Evolutionary conservation across 2,797 vertebrate genomes (phyloP).

Genomic region (Takifugu ocellatus): DNA sequence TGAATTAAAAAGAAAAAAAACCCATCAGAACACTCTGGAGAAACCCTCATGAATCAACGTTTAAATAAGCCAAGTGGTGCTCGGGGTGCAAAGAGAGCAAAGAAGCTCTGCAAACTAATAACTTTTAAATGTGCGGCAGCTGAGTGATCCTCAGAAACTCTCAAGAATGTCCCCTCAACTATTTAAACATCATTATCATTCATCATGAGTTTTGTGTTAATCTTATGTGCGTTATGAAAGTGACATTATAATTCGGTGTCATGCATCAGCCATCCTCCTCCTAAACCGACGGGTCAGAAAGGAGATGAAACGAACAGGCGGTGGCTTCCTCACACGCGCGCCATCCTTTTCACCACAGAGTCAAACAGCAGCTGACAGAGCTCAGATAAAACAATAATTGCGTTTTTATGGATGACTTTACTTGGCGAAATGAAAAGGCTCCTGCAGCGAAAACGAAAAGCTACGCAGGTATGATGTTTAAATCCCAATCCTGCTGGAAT

Average conservation of each 20-base stretch:
- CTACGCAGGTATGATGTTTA: slow-evolving; percentile 62
- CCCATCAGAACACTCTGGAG: slow-evolving; percentile 10
- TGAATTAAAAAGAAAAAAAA: slow-evolving; percentile 31
- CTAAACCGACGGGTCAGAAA: too few relatives aligned
- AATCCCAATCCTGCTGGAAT: slow-evolving; percentile 74
- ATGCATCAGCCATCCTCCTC: neutral
- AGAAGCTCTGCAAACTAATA: neutral
- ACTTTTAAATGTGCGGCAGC: slow-evolving; percentile 8
- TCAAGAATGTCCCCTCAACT: too few relatives aligned
- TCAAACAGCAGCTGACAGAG: slow-evolving; percentile 43
- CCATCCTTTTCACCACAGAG: slow-evolving; percentile 42
- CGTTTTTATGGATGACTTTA: slow-evolving; percentile 65
- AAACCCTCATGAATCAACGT: slow-evolving; percentile 11
- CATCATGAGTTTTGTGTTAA: too few relatives aligned
- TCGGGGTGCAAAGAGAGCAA: slow-evolving; percentile 2
- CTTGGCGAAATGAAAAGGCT: slow-evolving; percentile 47
- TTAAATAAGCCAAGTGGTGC: slow-evolving; percentile 6
- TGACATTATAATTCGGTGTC: too few relatives aligned
- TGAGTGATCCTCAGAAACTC: too few relatives aligned
- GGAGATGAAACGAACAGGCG: neutral
- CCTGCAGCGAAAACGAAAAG: slow-evolving; percentile 46
- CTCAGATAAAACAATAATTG: slow-evolving; percentile 46
- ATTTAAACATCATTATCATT: too few relatives aligned
- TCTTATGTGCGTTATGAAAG: too few relatives aligned
- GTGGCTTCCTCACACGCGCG: neutral